Percentiles rank a stretch among this genome's conserved stretches.
These are phyloP conservation scores for Mus pahari DNA, from an alignment of 2,113 vertebrate species.

Conservation along the genomic window DNA sequence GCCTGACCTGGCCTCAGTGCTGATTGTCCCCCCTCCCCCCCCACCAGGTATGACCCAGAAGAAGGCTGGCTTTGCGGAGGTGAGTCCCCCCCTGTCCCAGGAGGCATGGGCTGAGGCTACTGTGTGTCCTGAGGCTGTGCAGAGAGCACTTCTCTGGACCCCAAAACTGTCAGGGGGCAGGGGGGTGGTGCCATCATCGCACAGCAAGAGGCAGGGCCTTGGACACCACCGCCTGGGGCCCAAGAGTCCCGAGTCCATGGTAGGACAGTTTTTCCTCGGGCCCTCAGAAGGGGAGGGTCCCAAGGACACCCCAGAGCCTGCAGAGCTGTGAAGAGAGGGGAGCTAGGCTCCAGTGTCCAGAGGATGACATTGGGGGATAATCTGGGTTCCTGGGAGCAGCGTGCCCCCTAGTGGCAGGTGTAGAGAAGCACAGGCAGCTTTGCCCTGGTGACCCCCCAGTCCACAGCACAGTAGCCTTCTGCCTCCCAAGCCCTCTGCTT, in stretches of 20 bases:
- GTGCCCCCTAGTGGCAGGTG: background rate
- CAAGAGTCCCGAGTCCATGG: background rate
- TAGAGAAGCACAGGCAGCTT: background rate
- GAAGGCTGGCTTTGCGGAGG: slow-evolving; percentile 81
- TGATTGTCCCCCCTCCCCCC: background rate
- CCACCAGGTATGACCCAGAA: slow-evolving; percentile 82
- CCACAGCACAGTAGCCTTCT: background rate
- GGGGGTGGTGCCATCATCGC: background rate
- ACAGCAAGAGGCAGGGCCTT: background rate
- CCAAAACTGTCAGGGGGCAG: background rate
- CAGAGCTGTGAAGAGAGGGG: too few species aligned
- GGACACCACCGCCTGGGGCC: too few species aligned
- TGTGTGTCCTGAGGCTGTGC: background rate
- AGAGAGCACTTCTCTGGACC: background rate
- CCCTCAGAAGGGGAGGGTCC: background rate
- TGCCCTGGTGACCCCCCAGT: background rate
- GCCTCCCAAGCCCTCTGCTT: background rate
- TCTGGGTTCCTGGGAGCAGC: too few species aligned
- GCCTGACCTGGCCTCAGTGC: background rate
- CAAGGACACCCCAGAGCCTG: background rate
- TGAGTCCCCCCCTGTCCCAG: slow-evolving; percentile 72
- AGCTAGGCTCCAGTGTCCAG: background rate
- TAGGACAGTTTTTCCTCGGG: background rate
- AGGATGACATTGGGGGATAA: too few species aligned
- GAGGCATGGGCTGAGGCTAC: background rate